phyloP scores from a whole-genome alignment of 1,140 invertebrate genomes.

The Theocolax elegans region DNA sequence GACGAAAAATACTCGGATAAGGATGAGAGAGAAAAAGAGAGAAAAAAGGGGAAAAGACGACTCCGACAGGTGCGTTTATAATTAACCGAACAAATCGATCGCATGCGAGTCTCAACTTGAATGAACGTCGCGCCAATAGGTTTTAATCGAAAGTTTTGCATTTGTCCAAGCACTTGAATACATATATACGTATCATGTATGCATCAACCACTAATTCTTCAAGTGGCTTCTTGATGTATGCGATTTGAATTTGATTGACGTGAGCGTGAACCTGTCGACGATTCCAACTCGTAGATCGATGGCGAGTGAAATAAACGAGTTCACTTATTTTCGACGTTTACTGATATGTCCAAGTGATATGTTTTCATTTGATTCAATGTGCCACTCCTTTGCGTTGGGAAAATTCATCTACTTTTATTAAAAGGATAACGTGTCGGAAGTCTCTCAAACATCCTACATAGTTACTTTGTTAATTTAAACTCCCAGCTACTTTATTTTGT shows the following conservation, averaged over 20 bases:
- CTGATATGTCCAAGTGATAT: background rate
- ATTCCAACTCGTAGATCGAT: background rate
- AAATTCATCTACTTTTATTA: too few species aligned
- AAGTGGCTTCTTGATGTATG: background rate
- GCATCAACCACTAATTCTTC: constrained; percentile 1
- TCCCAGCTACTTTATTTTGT: too few species aligned
- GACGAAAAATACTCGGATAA: constrained; percentile 20
- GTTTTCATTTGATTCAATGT: too few species aligned
- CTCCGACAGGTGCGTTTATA: constrained; percentile 36
- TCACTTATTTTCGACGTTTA: background rate
- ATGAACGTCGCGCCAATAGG: constrained; percentile 1
- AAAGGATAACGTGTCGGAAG: too few species aligned
- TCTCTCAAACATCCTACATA: too few species aligned
- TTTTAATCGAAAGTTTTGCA: constrained; percentile 32
- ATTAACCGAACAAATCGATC: constrained; percentile 30
- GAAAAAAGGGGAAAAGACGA: constrained; percentile 37
- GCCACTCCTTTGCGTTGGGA: too few species aligned
- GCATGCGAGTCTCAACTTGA: constrained; percentile 21
- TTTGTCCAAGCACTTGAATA: background rate
- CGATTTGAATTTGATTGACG: constrained; percentile 3
- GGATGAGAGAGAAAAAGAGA: constrained; percentile 50
- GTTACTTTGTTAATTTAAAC: too few species aligned
- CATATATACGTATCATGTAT: background rate
- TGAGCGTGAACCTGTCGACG: background rate
- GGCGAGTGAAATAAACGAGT: background rate